Evolutionary conservation across 92 coral and sea anemone species (phyloP), one percentile per base, ranked within the genome.

Genomic region (Zoanthus solanderi): DNA sequence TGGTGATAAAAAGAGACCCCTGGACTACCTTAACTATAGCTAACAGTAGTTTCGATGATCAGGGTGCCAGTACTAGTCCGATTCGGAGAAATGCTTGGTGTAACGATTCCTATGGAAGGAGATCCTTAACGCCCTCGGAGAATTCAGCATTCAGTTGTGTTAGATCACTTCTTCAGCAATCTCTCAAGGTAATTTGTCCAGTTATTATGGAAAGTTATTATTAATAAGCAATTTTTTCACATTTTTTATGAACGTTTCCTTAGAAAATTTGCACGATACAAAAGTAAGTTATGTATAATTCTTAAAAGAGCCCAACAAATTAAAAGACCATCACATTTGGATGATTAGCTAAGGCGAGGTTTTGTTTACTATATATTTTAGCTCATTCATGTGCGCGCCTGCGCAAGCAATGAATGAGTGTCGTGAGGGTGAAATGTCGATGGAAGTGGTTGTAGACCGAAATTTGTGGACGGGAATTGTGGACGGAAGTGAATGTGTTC

Each of bases 71-170:
- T 63, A 67, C 58, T 10, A 32, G 84, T 78, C 90, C 61, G 12
- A 44, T 6, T 29, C 42, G 67, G 8, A 80, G 86, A 54, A 56
- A 46, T 6, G 46, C 86, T 0, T 76, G 56, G 63, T n/a, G 23
- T 7, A 16, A 58, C 46, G 77, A 57, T 16, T 29, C 84, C 16
- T 5, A 37, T 45, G 68, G 45, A 6, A 45, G 69, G 12, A 78
- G 12, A 29, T 86, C 91, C 42, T 68, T 95, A 66, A 91, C 91
- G 42, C 95, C 88, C 14, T 95, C 98, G 3, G 87, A 68, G 32
- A 88, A 78, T 71, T 95, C 98, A 13, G 98, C 98, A 56, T 95
- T 95, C 84, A 88, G 84, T 42, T 57, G 89, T 65, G 98, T 95
- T 14, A 83, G 68, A 16, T 86, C 90, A 11, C 54, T 88, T 3